Evolutionary conservation across 2,888 invertebrate genomes (phyloP).

Genomic region (Drosophila picticornis): DNA sequence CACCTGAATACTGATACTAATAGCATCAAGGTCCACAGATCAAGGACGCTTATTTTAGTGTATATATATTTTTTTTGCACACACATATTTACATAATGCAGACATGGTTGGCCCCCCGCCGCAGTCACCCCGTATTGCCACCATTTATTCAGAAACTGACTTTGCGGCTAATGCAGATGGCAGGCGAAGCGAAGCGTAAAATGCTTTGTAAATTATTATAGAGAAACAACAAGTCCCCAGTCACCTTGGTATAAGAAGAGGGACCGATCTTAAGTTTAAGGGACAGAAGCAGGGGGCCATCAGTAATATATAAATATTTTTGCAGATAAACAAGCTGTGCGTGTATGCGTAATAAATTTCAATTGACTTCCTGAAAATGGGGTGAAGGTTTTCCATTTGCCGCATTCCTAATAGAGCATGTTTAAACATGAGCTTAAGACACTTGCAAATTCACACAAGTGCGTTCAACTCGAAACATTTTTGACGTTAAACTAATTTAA

Average conservation of each 20-base stretch:
- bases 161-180: conserved; percentile 75
- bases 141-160: conserved; percentile 59
- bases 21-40: conserved; percentile 45
- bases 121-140: conserved; percentile 5
- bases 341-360: conserved; percentile 69
- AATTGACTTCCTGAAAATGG: conserved; percentile 67
- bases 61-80: conserved; percentile 16
- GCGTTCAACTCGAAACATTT: neutral
- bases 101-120: conserved; percentile 24
- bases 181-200: conserved; percentile 74
- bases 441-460: conserved; percentile 33
- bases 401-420: neutral
- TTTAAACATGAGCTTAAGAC: conserved; percentile 16
- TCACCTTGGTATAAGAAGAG: neutral
- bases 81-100: conserved; percentile 58
- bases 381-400: conserved; percentile 27
- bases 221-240: conserved; percentile 33
- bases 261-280: neutral
- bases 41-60: conserved; percentile 38
- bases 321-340: conserved; percentile 50
- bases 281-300: conserved; percentile 5
- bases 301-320: conserved; percentile 52
- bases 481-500: conserved; percentile 22
- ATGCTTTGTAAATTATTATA: conserved; percentile 77
- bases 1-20: conserved; percentile 22